These are phyloP conservation scores for Chesias legatella DNA, from an alignment of 2,888 invertebrate species.

Conservation along the genomic window DNA sequence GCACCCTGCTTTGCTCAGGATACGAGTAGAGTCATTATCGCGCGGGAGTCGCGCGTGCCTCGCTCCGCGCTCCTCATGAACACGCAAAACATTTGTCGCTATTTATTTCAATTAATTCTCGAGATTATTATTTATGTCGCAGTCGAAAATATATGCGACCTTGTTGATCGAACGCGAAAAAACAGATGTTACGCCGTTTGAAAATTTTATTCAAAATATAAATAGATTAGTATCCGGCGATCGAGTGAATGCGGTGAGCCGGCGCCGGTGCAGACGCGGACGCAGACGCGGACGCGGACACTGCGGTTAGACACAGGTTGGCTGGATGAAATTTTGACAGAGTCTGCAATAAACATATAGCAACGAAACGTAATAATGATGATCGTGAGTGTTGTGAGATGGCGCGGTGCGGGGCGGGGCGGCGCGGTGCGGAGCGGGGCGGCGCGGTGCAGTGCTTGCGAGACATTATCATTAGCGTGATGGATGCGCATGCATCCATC, in stretches of 20 bases:
- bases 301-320: no score
- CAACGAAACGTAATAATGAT: no score
- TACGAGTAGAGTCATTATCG: no score
- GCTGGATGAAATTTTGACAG: no score
- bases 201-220: conserved; percentile 4
- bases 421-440: no score
- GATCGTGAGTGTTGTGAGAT: no score
- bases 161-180: conserved; percentile 18
- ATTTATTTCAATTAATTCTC: conserved; percentile 17
- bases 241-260: neutral
- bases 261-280: no score
- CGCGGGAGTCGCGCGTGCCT: no score
- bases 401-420: no score
- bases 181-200: conserved; percentile 15
- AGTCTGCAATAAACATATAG: neutral
- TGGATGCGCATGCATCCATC: conserved; percentile 11
- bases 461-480: conserved; percentile 4
- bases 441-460: no score
- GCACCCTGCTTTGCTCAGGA: conserved; percentile 7
- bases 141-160: conserved; percentile 25
- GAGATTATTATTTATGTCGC: conserved; percentile 24
- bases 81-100: conserved; percentile 12
- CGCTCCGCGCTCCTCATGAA: conserved; percentile 21
- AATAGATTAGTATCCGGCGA: conserved; percentile 5
- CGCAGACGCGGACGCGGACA: no score